Conservation (phyloP, 37 sponge, comb jelly and placozoan species). For the Petrosia ficiformis region DNA sequence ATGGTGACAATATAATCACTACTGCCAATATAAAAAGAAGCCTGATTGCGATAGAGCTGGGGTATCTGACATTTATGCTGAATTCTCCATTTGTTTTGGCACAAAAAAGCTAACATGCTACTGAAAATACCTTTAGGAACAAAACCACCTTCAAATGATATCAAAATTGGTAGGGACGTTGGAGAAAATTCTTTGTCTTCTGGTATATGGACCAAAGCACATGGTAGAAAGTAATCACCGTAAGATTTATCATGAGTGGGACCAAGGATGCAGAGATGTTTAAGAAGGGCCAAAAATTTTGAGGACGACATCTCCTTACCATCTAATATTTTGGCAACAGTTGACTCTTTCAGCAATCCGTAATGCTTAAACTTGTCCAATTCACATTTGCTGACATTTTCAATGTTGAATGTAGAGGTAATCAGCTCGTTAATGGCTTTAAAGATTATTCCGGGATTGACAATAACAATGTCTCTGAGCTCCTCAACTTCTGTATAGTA, state of each 20-base stretch:
- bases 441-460: not conserved
- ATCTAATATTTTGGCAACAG: too few species aligned
- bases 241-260: not conserved
- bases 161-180: not conserved
- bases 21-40: not conserved
- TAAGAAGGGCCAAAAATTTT: not conserved
- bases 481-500: not conserved
- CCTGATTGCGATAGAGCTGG: not conserved
- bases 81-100: not conserved
- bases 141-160: not conserved
- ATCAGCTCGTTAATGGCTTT: not conserved
- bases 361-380: too few species aligned
- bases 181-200: not conserved
- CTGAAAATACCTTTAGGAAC: too few species aligned
- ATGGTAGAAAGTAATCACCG: not conserved
- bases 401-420: not conserved
- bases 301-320: not conserved
- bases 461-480: not conserved
- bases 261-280: not conserved
- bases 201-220: not conserved
- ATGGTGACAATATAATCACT: too few species aligned
- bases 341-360: too few species aligned
- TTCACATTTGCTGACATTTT: not conserved
- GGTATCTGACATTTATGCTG: not conserved
- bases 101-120: not conserved